Evolutionary conservation across 2,888 invertebrate species (phyloP).

Genomic region (Nomada goodeniana): DNA sequence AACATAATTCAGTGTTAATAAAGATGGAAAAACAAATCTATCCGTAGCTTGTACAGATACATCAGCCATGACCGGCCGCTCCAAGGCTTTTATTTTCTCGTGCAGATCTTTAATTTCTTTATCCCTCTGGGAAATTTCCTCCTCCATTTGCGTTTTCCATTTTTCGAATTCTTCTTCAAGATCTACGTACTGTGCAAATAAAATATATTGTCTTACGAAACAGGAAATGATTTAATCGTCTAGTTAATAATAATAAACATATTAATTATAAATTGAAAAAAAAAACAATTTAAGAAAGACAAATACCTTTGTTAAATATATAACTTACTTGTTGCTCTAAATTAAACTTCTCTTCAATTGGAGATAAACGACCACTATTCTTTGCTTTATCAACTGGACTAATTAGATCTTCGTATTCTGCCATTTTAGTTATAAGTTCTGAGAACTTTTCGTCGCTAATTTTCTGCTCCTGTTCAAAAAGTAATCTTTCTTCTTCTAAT

Average conservation of each 20-base stretch:
- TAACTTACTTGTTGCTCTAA: conserved; percentile 87
- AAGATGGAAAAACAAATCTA: conserved; percentile 54
- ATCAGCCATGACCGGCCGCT: conserved; percentile 60
- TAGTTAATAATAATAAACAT: neutral
- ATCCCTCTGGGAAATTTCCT: conserved; percentile 86
- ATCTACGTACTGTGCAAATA: conserved; percentile 86
- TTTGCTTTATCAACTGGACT: conserved; percentile 84
- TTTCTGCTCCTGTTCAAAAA: conserved; percentile 91
- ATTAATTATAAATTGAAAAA: neutral
- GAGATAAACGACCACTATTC: conserved; percentile 87
- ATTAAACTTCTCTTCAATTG: conserved; percentile 91
- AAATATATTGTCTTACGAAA: neutral
- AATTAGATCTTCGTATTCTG: conserved; percentile 92
- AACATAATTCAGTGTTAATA: conserved; percentile 45
- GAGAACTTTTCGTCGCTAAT: conserved; percentile 91
- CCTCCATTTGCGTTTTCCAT: conserved; percentile 85
- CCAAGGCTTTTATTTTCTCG: conserved; percentile 71
- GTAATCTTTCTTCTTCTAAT: conserved; percentile 90
- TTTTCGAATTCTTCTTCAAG: conserved; percentile 89
- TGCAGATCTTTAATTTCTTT: conserved; percentile 86
- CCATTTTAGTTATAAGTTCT: conserved; percentile 90
- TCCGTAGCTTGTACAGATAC: conserved; percentile 75
- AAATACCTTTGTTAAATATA: neutral
- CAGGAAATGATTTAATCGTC: neutral
- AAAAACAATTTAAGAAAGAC: neutral